Conservation (phyloP, 2,113 vertebrate genomes). For the Acrocephalus arundinaceus region DNA sequence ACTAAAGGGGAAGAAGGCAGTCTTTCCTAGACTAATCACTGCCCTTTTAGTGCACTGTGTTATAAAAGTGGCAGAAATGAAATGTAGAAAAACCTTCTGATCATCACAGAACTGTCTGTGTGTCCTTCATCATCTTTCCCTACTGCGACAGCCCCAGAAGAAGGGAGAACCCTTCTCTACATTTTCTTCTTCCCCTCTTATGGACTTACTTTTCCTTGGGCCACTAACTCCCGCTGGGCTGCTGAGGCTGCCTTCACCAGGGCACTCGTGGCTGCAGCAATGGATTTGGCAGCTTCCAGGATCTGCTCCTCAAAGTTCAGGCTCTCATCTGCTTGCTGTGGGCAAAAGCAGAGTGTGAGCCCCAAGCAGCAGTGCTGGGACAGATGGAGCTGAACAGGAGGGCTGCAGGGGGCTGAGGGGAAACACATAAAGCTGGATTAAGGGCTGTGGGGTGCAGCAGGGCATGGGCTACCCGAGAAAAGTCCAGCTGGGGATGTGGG, state of each 20-base stretch:
- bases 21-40: too few relatives aligned
- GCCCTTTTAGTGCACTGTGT: too few relatives aligned
- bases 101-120: too few relatives aligned
- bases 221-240: constrained; percentile 93
- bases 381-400: not conserved
- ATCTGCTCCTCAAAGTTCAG: constrained; percentile 99
- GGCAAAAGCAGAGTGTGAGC: not conserved
- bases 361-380: not conserved
- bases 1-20: too few relatives aligned
- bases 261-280: constrained; percentile 95
- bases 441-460: not conserved
- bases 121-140: too few relatives aligned
- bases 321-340: constrained; percentile 94
- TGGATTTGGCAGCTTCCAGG: constrained; percentile 96
- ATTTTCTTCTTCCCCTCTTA: not conserved
- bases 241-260: constrained; percentile 97
- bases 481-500: not conserved
- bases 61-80: too few relatives aligned
- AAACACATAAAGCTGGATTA: not conserved
- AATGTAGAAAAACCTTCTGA: too few relatives aligned
- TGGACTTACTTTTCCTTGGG: constrained; percentile 89
- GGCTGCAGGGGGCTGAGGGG: not conserved
- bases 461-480: fast-evolving
- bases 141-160: not conserved
- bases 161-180: not conserved